Evolutionary conservation across 2,113 vertebrate genomes (phyloP), one percentile per base, ranked within the genome.

Genomic region (Oryzias javanicus): DNA sequence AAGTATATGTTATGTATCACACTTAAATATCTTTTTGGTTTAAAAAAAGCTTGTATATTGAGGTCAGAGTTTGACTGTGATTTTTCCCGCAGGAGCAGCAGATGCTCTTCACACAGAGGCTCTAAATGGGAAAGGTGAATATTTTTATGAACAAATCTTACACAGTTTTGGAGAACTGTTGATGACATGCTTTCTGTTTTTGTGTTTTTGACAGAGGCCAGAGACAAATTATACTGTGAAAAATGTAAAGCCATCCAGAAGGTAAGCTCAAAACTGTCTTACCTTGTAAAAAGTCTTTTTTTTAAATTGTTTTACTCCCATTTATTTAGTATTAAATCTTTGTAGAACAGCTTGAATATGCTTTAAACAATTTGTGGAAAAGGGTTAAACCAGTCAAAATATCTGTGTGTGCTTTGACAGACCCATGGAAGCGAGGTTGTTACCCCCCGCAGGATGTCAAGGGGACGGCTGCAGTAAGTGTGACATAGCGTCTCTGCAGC

Each of bases 401-500:
- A 35, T 5, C n/a, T 46, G 6, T 47, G 14, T 79, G 6, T 84
- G 66, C 64, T 20, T 51, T 60, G 19, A 67, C 81, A 96, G 93
- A 93, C 81, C 22, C 86, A 87, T 19, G 88, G 72, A 48, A 75
- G 62, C 50, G 92, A 94, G 59, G 74, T 87, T 4, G 89, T 94
- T 64, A 91, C 81, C 18, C 94, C 94, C 3, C 88, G 86, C 65
- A 91, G 50, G 47, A 81, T 94, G 45, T 76, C 90, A 45, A 81
- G 83, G 82, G 92, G 89, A 67, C 84, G 89, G 3, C 86, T 92
- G 17, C 72, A 90, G 93, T 95, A 89, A 80, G 93, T 84, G 49
- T 12, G 44, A 60, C 41, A 14, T 41, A 19, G 6, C 8, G 17
- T 70, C 13, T 64, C 18, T 46, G 13, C 17, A 24, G 27, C 29